phyloP scores from a whole-genome alignment of 1,140 invertebrate species.

The Ooceraea biroi region DNA sequence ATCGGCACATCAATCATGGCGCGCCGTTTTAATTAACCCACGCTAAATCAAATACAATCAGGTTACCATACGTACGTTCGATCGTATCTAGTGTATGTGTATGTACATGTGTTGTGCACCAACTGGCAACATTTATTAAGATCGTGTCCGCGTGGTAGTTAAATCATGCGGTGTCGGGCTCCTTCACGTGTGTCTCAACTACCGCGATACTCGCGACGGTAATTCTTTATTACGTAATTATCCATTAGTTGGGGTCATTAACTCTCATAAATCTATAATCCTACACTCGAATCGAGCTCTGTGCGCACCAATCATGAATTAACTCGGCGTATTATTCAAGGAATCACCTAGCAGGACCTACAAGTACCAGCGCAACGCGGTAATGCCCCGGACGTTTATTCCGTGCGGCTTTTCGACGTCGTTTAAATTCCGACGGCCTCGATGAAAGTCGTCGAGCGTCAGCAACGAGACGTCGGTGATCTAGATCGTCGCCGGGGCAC shows the following conservation, averaged over 20 bases:
- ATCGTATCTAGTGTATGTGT: too few relatives aligned
- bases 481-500: constrained; percentile 23
- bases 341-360: neutral
- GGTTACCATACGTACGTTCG: constrained; percentile 30
- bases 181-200: neutral
- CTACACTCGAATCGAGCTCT: neutral
- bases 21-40: constrained; percentile 63
- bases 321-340: constrained; percentile 2
- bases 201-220: constrained; percentile 9
- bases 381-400: constrained; percentile 11
- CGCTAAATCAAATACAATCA: constrained; percentile 57
- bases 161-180: neutral
- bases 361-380: neutral
- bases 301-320: neutral
- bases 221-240: constrained; percentile 10
- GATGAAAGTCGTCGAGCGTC: neutral
- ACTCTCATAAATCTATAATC: neutral
- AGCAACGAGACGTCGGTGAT: neutral
- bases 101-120: neutral
- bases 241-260: neutral
- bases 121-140: constrained; percentile 33
- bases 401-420: neutral
- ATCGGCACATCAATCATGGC: constrained; percentile 60
- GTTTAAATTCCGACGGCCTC: constrained; percentile 15
- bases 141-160: neutral